A percentile compares a stretch with the other conserved stretches of the same genome.
Conservation (phyloP, 2,797 vertebrate species). For the Megaceryle alcyon region DNA sequence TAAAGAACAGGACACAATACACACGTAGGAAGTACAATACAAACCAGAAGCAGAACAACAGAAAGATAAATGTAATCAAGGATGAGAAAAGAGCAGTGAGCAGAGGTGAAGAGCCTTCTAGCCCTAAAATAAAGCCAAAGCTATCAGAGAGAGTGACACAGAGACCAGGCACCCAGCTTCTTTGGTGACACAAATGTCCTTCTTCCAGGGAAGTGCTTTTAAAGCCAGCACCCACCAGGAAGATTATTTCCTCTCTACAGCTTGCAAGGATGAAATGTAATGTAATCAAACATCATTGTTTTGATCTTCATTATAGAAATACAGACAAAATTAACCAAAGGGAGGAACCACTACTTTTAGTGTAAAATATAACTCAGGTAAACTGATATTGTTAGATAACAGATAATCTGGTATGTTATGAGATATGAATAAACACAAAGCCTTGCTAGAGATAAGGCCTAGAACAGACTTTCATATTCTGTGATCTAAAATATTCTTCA, state of each 20-base stretch:
- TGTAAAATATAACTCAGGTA: background rate
- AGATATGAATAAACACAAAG: background rate
- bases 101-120: background rate
- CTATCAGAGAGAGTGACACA: background rate
- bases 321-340: background rate
- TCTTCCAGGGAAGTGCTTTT: background rate
- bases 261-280: background rate
- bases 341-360: background rate
- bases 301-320: background rate
- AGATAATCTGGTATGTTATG: background rate
- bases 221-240: background rate
- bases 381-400: background rate
- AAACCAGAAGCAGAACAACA: background rate
- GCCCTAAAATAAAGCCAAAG: background rate
- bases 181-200: background rate
- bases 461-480: background rate
- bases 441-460: background rate
- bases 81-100: background rate
- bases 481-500: background rate
- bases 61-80: background rate
- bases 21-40: background rate
- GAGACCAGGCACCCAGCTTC: background rate
- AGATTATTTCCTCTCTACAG: background rate
- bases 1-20: background rate
- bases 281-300: accelerated